These are phyloP conservation scores for Harmothoe impar DNA, from an alignment of 2,888 invertebrate species.

Conservation along the genomic window DNA sequence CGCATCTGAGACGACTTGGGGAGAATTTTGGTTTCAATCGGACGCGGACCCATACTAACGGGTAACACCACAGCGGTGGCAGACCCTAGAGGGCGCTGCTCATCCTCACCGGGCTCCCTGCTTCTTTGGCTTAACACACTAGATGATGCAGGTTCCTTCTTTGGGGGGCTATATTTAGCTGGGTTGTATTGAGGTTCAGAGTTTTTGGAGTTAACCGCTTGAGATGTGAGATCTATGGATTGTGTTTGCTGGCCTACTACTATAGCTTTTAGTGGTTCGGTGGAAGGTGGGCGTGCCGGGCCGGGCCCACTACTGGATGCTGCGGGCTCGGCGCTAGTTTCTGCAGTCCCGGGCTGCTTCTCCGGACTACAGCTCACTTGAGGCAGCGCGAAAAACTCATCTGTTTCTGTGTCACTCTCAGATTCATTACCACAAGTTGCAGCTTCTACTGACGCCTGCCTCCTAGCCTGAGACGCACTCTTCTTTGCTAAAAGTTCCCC, in stretches of 20 bases:
- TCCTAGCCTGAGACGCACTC: neutral
- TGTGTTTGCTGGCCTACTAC: conserved; percentile 1
- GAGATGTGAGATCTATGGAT: conserved; percentile 5
- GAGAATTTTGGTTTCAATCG: neutral
- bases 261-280: neutral
- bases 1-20: conserved; percentile 23
- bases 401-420: conserved; percentile 16
- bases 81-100: neutral
- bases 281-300: neutral
- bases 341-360: neutral
- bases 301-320: neutral
- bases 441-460: neutral
- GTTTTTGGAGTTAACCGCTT: neutral
- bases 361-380: neutral
- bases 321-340: neutral
- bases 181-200: conserved; percentile 3
- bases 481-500: conserved; percentile 24
- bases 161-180: conserved; percentile 34
- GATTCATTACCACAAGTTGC: neutral
- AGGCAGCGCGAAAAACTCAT: conserved; percentile 53
- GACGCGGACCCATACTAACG: neutral
- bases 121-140: neutral
- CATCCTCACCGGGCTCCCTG: neutral
- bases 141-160: neutral
- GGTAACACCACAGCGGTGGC: conserved; percentile 3